Base-by-base conservation (phyloP, 1,140 invertebrate species). In the Drosophila azteca region DNA sequence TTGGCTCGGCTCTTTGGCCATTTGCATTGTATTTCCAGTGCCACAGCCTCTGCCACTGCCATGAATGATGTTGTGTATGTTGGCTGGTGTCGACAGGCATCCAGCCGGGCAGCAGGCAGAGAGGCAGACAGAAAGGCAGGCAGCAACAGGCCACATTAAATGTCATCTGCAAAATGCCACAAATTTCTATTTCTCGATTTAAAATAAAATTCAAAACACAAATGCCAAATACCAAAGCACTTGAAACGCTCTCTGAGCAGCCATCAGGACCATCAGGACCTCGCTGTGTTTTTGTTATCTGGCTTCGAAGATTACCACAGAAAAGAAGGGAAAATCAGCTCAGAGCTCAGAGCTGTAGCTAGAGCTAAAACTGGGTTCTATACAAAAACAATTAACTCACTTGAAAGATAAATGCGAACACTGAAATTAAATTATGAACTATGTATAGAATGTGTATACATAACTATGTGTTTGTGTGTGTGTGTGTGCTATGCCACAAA, bases 21-120 rank as follows among this genome's bases (percentile, higher is more conserved):
- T 66, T 66, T 52, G 24, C 41, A 72, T 64, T 63, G 55, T 65
- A 53, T 15, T 43, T 11, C 3, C 31, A 11, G 9, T 35, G 3
- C 29, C 29, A 8, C 24, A 5, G 24, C 24, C 24, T 1, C 26
- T 26, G 31, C 9, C 11, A 39, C 35, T 3, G 35, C 3, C 3
- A 39, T 68, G 69, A 48, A 24, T 49, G 49, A 9, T 58, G 20
- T 17, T 54, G 62, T 45, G 54, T 58, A 45, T 22, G 61, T 66
- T 80, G 60, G 49, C 45, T 65, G 50, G 57, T 69, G 73, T 87
- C 76, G 82, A 83, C 79, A 68, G 62, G 11, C 35, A 39, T 2
- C 11, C 11, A 39, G 3, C 9, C 3, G 4, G 35, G 22, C 69
- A 9, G 29, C 7, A 35, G 31, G 31, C 31, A 11, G n/a, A n/a